Conservation (phyloP, 2,797 vertebrate genomes). For the Gila robusta region DNA sequence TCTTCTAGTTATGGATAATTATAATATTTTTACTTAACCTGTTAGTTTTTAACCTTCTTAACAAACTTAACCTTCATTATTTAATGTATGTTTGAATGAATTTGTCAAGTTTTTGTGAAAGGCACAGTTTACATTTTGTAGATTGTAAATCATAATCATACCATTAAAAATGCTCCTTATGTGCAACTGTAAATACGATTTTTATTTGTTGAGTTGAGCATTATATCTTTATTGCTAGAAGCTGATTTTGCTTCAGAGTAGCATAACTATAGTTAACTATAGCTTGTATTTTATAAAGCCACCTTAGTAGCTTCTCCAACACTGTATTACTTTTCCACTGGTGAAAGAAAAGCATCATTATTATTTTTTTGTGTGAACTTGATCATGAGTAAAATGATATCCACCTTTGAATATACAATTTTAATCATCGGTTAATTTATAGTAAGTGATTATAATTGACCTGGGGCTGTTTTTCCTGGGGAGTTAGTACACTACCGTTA, state of each 20-base stretch:
- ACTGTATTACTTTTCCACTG: background rate
- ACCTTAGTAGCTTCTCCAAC: background rate
- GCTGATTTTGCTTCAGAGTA: background rate
- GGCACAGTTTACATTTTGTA: background rate
- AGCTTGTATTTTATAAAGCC: background rate
- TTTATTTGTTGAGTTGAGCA: background rate
- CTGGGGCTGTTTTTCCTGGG: constrained; percentile 18
- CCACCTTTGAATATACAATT: background rate
- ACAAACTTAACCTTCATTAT: background rate
- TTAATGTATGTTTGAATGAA: background rate
- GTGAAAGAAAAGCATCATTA: background rate
- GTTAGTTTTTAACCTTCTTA: no score
- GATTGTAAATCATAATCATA: background rate
- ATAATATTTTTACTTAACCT: no score
- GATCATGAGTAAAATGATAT: background rate
- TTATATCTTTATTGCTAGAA: background rate
- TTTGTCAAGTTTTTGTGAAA: background rate
- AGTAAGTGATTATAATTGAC: constrained; percentile 22
- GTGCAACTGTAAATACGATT: background rate
- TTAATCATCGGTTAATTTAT: constrained; percentile 24
- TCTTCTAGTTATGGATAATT: no score
- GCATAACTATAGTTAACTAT: background rate
- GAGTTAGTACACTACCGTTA: constrained; percentile 47
- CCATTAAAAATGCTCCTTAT: background rate
- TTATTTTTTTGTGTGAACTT: background rate